These are phyloP conservation scores for Petrophora chlorosata DNA, from an alignment of 2,888 invertebrate species.

Conservation along the genomic window DNA sequence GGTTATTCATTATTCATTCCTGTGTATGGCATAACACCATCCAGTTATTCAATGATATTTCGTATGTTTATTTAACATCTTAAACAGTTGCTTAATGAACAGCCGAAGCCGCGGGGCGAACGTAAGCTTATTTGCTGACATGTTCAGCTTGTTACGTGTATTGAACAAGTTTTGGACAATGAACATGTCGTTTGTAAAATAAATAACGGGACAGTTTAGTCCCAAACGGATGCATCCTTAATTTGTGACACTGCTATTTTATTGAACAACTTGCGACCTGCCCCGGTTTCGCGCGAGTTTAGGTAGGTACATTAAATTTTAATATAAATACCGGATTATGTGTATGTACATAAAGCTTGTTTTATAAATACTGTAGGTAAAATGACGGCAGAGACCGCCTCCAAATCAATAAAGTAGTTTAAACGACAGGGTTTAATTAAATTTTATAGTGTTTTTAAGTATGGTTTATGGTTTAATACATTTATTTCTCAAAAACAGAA, in stretches of 20 bases:
- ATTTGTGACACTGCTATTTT: neutral
- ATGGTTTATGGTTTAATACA: too few relatives aligned
- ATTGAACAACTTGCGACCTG: neutral
- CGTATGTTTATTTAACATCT: conserved; percentile 81
- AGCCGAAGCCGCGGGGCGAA: conserved; percentile 50
- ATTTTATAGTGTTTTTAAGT: too few relatives aligned
- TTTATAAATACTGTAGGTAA: too few relatives aligned
- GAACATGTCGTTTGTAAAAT: conserved; percentile 23
- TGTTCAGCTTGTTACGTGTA: conserved; percentile 59
- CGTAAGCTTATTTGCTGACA: conserved; percentile 64
- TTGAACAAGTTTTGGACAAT: conserved; percentile 25
- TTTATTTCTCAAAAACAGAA: too few relatives aligned
- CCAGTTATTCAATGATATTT: conserved; percentile 78
- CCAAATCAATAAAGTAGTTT: too few relatives aligned
- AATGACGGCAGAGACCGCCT: too few relatives aligned
- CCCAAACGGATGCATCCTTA: neutral
- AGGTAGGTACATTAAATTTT: too few relatives aligned
- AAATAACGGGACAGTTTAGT: conserved; percentile 1
- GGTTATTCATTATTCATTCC: neutral
- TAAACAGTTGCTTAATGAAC: conserved; percentile 80
- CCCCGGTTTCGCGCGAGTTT: too few relatives aligned
- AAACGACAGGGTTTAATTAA: too few relatives aligned
- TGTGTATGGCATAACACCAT: conserved; percentile 52
- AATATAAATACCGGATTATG: too few relatives aligned
- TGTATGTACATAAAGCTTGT: too few relatives aligned